phyloP scores from a whole-genome alignment of 92 coral and sea anemone species.

The Montipora capitata region DNA sequence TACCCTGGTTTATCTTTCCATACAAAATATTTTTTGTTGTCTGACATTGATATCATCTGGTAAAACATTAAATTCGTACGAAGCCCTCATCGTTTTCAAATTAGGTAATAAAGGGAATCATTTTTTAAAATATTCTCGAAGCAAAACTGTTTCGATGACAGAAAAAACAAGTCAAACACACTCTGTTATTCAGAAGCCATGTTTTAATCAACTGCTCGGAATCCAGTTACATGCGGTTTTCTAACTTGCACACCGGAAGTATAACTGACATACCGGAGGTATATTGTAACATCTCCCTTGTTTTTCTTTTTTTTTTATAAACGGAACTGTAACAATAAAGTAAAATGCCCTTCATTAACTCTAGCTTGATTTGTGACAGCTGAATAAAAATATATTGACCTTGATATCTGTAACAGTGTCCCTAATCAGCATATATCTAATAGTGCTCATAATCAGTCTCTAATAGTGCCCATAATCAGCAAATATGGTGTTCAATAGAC shows the following conservation, averaged over 20 bases:
- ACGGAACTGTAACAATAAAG: neutral
- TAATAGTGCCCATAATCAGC: neutral
- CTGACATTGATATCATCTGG: no score
- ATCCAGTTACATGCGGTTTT: slow-evolving; percentile 7
- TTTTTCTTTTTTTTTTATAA: no score
- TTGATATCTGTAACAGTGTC: neutral
- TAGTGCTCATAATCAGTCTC: neutral
- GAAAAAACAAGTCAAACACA: neutral
- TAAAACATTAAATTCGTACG: no score
- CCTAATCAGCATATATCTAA: neutral
- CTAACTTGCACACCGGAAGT: neutral
- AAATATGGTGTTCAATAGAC: neutral
- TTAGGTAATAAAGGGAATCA: no score
- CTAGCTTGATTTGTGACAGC: neutral
- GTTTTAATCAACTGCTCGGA: neutral
- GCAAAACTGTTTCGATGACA: neutral
- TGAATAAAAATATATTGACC: neutral
- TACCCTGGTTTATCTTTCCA: no score
- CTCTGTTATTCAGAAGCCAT: neutral
- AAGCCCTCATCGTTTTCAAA: no score
- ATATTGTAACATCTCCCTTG: neutral
- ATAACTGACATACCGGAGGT: neutral
- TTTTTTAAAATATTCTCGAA: no score
- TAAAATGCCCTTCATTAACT: neutral
- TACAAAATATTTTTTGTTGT: no score